Evolutionary conservation across 2,113 vertebrate genomes (phyloP).

Genomic region (Acanthochromis polyacanthus): DNA sequence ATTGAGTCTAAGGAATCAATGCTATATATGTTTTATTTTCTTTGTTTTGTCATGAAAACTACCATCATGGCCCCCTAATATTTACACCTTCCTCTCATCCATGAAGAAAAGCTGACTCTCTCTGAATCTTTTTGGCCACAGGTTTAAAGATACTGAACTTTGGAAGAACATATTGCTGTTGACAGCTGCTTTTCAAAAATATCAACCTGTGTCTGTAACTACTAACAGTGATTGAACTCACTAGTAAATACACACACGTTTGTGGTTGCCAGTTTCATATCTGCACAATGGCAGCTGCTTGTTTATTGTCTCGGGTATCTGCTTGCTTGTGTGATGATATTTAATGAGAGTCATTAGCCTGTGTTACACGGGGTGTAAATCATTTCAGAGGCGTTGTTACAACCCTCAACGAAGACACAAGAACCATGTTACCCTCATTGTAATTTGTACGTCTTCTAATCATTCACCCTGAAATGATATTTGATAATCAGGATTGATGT

Average conservation of each 20-base stretch:
- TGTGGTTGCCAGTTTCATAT: constrained; percentile 7
- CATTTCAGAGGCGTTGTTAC: constrained; percentile 4
- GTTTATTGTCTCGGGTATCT: constrained; percentile 4
- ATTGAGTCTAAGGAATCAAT: too few relatives aligned
- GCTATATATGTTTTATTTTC: not conserved
- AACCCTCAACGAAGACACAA: not conserved
- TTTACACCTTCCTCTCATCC: too few relatives aligned
- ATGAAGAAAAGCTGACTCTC: too few relatives aligned
- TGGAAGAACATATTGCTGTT: constrained; percentile 9
- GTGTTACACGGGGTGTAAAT: constrained; percentile 23
- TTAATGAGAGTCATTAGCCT: constrained; percentile 40
- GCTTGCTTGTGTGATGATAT: constrained; percentile 18
- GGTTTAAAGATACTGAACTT: not conserved
- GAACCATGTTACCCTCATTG: not conserved
- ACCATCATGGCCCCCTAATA: too few relatives aligned
- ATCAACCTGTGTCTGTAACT: not conserved
- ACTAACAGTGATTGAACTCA: not conserved
- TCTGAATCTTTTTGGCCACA: not conserved
- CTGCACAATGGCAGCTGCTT: not conserved
- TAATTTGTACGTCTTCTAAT: not conserved
- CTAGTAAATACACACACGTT: not conserved
- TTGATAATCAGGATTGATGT: constrained; percentile 25
- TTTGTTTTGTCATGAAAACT: too few relatives aligned
- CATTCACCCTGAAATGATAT: constrained; percentile 21
- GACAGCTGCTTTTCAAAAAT: constrained; percentile 1